A percentile compares a stretch with the other conserved stretches of the same genome.
These are phyloP conservation scores for Phenganax subtilis DNA, from an alignment of 92 coral and sea anemone genomes.

Conservation along the genomic window DNA sequence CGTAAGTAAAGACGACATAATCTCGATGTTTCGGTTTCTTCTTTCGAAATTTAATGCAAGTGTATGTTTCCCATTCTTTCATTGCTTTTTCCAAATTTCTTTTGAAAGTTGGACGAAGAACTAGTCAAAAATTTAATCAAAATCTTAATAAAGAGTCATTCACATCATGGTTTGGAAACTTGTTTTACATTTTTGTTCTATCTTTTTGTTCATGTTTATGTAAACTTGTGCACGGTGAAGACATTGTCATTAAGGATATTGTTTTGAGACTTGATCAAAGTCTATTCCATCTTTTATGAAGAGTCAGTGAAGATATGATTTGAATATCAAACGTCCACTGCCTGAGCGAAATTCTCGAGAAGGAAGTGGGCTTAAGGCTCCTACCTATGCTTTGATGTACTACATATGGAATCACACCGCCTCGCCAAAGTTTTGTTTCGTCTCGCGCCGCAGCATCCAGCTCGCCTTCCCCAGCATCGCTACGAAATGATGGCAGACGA, in stretches of 20 bases:
- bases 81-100: slow-evolving; percentile 51
- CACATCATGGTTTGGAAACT: background rate
- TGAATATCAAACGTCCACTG: too few relatives aligned
- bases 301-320: too few relatives aligned
- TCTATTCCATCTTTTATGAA: too few relatives aligned
- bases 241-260: too few relatives aligned
- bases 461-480: slow-evolving; percentile 8
- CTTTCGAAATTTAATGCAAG: slow-evolving; percentile 45
- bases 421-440: slow-evolving; percentile 7
- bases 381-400: slow-evolving; percentile 66
- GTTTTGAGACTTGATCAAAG: too few relatives aligned
- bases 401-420: slow-evolving; percentile 21
- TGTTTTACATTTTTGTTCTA: too few relatives aligned
- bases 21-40: slow-evolving; percentile 36
- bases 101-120: slow-evolving; percentile 21
- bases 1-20: slow-evolving; percentile 72
- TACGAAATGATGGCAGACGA: slow-evolving; percentile 28
- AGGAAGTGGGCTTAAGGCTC: slow-evolving; percentile 7
- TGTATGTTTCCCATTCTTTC: slow-evolving; percentile 30
- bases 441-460: slow-evolving; percentile 36
- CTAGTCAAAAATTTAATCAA: background rate
- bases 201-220: too few relatives aligned
- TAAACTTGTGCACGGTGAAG: too few relatives aligned
- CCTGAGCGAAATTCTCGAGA: too few relatives aligned
- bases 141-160: background rate